A percentile compares a stretch with the other conserved stretches of the same genome.
Conservation (phyloP, 2,888 invertebrate genomes). For the Sympetrum striolatum region DNA sequence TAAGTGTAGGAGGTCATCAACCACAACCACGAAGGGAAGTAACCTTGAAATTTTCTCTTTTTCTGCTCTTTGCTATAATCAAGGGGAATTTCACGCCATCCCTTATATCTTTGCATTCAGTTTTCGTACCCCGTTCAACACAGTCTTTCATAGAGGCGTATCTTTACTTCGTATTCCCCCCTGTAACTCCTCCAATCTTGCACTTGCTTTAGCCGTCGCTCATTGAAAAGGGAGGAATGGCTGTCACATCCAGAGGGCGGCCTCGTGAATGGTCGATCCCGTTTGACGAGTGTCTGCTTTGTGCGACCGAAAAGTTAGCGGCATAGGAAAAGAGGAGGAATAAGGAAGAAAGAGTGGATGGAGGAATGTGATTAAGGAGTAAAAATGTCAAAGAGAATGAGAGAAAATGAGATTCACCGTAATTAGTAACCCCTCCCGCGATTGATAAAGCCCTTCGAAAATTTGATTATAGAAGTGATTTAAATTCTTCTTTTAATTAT, state of each 20-base stretch:
- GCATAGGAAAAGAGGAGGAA: background rate
- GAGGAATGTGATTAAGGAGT: background rate
- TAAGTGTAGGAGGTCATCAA: background rate
- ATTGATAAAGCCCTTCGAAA: too few species aligned
- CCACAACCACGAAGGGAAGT: background rate
- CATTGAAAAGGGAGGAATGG: background rate
- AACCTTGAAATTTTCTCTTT: background rate
- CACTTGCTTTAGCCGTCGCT: background rate
- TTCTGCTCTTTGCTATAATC: background rate
- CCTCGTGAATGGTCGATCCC: constrained; percentile 8
- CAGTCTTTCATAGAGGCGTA: background rate
- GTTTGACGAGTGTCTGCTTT: constrained; percentile 23
- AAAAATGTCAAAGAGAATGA: background rate
- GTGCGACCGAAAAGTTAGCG: background rate
- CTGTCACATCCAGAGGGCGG: constrained; percentile 21
- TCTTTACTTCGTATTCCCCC: background rate
- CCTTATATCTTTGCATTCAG: background rate
- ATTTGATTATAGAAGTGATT: too few species aligned
- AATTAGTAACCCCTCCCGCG: too few species aligned
- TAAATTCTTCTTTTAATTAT: too few species aligned
- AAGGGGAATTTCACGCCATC: too few species aligned
- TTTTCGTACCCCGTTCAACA: background rate
- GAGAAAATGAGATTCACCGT: background rate
- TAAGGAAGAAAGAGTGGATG: background rate
- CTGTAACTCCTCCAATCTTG: background rate